Conservation (phyloP, 30 jellyfish, hydroid and myxozoan species). For the Turritopsis rubra region DNA sequence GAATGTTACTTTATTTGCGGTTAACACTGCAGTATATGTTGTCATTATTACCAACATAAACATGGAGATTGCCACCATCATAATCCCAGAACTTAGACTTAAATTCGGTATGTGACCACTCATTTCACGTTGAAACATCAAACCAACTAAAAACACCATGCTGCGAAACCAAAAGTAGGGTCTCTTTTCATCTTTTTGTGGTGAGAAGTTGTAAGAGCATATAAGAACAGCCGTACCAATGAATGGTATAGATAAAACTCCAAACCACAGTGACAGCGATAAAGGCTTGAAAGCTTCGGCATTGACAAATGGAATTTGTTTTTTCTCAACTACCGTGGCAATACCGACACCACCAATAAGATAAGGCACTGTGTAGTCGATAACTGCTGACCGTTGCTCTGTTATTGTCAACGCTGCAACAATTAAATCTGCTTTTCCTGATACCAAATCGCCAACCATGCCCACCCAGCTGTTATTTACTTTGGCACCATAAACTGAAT, state of each 20-base stretch:
- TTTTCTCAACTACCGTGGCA: background rate
- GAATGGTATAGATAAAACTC: background rate
- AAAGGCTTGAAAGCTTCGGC: slow-evolving; percentile 8
- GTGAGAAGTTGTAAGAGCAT: background rate
- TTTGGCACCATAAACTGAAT: slow-evolving; percentile 10
- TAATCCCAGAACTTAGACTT: slow-evolving; percentile 49
- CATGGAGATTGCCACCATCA: slow-evolving; percentile 48
- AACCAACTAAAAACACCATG: slow-evolving; percentile 48
- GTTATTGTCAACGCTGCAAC: slow-evolving; percentile 5
- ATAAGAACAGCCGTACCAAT: background rate
- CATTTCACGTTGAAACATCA: slow-evolving; percentile 55
- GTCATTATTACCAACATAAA: slow-evolving; percentile 65
- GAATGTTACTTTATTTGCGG: slow-evolving; percentile 50
- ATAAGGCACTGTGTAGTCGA: slow-evolving; percentile 1
- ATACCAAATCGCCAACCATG: slow-evolving; percentile 11
- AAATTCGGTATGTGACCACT: slow-evolving; percentile 52
- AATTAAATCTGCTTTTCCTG: background rate
- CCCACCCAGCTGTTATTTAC: background rate
- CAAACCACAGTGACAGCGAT: slow-evolving; percentile 1
- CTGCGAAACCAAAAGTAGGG: slow-evolving; percentile 30
- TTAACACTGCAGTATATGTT: slow-evolving; percentile 62
- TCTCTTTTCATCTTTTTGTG: background rate
- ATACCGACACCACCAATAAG: slow-evolving; percentile 4
- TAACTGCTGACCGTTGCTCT: background rate
- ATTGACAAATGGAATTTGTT: background rate